Evolutionary conservation across 2,888 invertebrate species (phyloP), one percentile per base, ranked within the genome.

Genomic region (Melipona bicolor): DNA sequence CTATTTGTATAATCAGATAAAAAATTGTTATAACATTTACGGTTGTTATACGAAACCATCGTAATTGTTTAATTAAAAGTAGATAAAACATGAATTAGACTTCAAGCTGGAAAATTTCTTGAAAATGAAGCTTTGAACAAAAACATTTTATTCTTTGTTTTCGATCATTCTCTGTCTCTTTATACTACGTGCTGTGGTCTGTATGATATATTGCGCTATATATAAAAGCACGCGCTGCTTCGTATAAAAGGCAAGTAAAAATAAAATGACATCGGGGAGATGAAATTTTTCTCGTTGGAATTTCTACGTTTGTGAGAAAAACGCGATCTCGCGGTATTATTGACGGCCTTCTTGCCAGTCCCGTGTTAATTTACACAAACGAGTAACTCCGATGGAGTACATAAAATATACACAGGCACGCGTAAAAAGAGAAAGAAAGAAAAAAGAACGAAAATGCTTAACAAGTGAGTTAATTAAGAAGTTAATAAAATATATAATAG

Each of bases 301-400:
- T 24, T 6, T 54, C 32, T 24, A 56, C 56, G 43, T 19, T 27
- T 67, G 65, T 43, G 36, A 49, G 61, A 71, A 27, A 59, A 62
- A 54, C 43, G 17, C 36, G 15, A 43, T 52, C 32, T 69, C 32
- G 64, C 50, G 71, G 32, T 50, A 24, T 70, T 82, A 69, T 65
- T 32, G 61, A 79, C 77, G 82, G 84, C 80, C 84, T 84, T 87
- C 87, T 87, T 87, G 87, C 87, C 87, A 72, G 64, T 76, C 80
- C 65, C 74, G 77, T 65, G 80, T 74, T 52, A 13, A 56, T 71
- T 32, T 24, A 65, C 49, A 36, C 69, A 75, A 70, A 61, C 77
- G 61, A 64, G 64, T 15, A 61, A 79, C 65, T 52, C 68, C 56
- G n/a, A 71, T 32, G 17, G 77, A 59, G 49, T 43, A 27, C 17